phyloP scores from a whole-genome alignment of 2,797 vertebrate genomes.

The Sebastes matsubarae region DNA sequence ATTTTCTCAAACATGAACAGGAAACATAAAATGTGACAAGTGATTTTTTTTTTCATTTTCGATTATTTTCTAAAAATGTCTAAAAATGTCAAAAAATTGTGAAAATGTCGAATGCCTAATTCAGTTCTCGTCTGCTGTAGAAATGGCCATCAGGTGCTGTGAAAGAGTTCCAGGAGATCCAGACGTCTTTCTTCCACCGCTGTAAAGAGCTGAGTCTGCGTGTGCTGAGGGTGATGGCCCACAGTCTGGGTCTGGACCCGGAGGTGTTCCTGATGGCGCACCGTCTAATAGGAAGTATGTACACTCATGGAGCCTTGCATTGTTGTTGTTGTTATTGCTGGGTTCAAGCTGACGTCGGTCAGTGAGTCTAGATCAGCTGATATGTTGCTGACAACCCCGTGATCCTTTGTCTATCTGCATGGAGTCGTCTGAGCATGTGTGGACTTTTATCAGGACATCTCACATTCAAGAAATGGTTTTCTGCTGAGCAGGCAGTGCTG shows the following conservation, averaged over 20 bases:
- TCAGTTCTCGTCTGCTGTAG: conserved; percentile 41
- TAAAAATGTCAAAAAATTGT: no score
- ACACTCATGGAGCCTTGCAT: neutral
- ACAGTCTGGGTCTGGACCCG: conserved; percentile 69
- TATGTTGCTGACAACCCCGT: neutral
- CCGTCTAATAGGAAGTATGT: conserved; percentile 73
- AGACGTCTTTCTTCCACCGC: conserved; percentile 68
- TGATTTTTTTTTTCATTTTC: no score
- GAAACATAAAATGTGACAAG: no score
- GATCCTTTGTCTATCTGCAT: neutral
- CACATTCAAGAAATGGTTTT: neutral
- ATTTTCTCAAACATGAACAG: no score
- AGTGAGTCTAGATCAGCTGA: neutral
- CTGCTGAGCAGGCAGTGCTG: neutral
- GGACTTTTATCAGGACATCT: neutral
- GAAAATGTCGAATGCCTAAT: accelerated
- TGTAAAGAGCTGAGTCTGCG: conserved; percentile 78
- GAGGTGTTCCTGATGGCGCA: conserved; percentile 75
- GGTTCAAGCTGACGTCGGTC: neutral
- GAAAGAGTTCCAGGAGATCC: conserved; percentile 54
- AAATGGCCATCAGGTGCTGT: conserved; percentile 71
- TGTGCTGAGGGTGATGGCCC: conserved; percentile 77
- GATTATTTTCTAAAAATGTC: no score
- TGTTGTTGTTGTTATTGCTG: neutral
- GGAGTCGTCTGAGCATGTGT: neutral